phyloP scores from a whole-genome alignment of 2,797 vertebrate species.

The Xiphophorus birchmanni region DNA sequence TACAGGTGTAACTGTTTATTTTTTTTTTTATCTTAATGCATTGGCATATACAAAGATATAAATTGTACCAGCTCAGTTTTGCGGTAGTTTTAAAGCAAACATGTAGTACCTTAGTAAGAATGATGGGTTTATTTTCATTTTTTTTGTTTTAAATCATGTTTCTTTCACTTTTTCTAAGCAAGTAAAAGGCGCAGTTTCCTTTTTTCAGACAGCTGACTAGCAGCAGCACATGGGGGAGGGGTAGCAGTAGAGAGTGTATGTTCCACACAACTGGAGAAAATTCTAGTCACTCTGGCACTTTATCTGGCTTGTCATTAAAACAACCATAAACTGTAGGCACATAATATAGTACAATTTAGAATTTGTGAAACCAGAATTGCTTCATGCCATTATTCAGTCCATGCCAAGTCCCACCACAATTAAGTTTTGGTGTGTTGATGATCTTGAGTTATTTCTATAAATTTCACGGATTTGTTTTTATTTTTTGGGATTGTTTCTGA shows the following conservation, averaged over 20 bases:
- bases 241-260: not conserved
- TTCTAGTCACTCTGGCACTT: not conserved
- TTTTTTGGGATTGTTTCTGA: not conserved
- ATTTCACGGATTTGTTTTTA: not conserved
- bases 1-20: not conserved
- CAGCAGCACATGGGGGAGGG: not conserved
- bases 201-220: not conserved
- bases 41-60: not conserved
- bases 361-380: not conserved
- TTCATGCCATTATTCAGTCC: not conserved
- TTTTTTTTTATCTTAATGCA: not conserved
- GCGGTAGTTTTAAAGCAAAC: not conserved
- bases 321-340: not conserved
- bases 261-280: slow-evolving; percentile 2
- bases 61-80: not conserved
- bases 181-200: not conserved
- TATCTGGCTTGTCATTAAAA: not conserved
- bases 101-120: not conserved
- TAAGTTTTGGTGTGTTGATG: not conserved
- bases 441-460: not conserved
- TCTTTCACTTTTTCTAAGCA: not conserved
- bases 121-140: not conserved
- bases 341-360: not conserved
- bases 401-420: not conserved
- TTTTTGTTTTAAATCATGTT: not conserved